Evolutionary conservation across 2,797 vertebrate genomes (phyloP), one percentile per base, ranked within the genome.

Genomic region (Lycodopsis pacificus): DNA sequence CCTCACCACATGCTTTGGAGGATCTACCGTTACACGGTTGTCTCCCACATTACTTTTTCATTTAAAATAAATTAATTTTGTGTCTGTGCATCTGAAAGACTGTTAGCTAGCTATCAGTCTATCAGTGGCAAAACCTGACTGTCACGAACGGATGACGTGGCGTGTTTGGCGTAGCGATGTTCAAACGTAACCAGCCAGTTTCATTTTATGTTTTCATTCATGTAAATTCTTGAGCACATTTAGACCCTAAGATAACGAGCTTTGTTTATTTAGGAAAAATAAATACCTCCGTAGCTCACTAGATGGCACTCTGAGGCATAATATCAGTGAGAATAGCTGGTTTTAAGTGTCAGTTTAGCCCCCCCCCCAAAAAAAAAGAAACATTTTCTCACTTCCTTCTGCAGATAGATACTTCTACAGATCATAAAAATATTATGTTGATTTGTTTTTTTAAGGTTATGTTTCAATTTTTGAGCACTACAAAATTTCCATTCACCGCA

Each of bases 391-490:
- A 7, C n/a, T 14, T 44, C 13, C 25, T 25, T 76, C 17, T 48
- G 44, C 7, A 25, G 44, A 19, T 36, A 38, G 40, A 14, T 44
- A 44, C 42, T 44, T 44, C 14, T 44, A 14, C 42, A 44, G 40
- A 42, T 42, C 40, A 42, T 14, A 15, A 15, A 46, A 7, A 46
- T 42, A 15, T 15, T 13, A 42, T 42, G 40, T 42, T 2, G 40
- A 19, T 46, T 6, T 44, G 30, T 30, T 30, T 9, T 9, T 38
- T 38, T 8, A 6, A 19, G 25, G 12, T 25, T 9, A 20, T 36
- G 64, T 65, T 83, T n/a, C 58, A 25, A 51, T 30, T 38, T 42
- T 42, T 32, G 22, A 78, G 48, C 20, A 51, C 6, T 4, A n/a
- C 48, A 51, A 49, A 30, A 30, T 30, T 49, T 49, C 48, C 19